Percentiles rank a stretch among this genome's conserved stretches.
These are phyloP conservation scores for Synanthedon tipuliformis DNA, from an alignment of 2,888 invertebrate genomes.

Conservation along the genomic window DNA sequence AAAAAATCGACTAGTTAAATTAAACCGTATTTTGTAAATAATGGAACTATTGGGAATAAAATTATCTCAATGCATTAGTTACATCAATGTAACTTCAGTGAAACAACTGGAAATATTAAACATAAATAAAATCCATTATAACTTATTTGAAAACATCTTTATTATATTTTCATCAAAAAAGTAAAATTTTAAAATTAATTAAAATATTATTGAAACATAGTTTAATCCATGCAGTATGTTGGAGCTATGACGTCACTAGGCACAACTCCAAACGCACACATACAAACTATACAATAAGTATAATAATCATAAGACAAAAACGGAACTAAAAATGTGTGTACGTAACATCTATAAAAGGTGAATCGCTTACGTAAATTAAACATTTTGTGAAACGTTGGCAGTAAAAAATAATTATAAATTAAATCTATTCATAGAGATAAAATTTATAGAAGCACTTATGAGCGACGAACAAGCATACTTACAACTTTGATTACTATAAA, in stretches of 20 bases:
- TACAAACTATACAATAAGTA: slow-evolving; percentile 18
- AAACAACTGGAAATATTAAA: too few relatives aligned
- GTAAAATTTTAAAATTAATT: slow-evolving; percentile 66
- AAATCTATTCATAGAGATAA: slow-evolving; percentile 40
- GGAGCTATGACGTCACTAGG: slow-evolving; percentile 13
- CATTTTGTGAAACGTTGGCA: slow-evolving; percentile 63
- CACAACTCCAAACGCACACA: neutral
- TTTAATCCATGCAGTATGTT: slow-evolving; percentile 49
- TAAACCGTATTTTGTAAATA: too few relatives aligned
- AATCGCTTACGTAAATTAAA: slow-evolving; percentile 47
- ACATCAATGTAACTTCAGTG: too few relatives aligned
- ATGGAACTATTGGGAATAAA: too few relatives aligned
- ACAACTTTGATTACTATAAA: slow-evolving; percentile 31
- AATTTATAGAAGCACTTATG: slow-evolving; percentile 59
- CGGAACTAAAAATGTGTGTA: slow-evolving; percentile 58
- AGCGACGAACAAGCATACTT: slow-evolving; percentile 60
- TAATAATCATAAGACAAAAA: slow-evolving; percentile 41
- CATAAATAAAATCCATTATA: slow-evolving; percentile 11
- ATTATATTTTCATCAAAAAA: slow-evolving; percentile 69
- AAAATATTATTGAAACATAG: slow-evolving; percentile 61
- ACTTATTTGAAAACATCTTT: slow-evolving; percentile 67
- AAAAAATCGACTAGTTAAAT: too few relatives aligned
- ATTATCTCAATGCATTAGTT: too few relatives aligned
- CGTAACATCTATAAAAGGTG: slow-evolving; percentile 46
- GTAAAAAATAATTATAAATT: slow-evolving; percentile 44